Evolutionary conservation across 1,140 invertebrate species (phyloP), one percentile per base, ranked within the genome.

Genomic region (Trachymyrmex cornetzi): DNA sequence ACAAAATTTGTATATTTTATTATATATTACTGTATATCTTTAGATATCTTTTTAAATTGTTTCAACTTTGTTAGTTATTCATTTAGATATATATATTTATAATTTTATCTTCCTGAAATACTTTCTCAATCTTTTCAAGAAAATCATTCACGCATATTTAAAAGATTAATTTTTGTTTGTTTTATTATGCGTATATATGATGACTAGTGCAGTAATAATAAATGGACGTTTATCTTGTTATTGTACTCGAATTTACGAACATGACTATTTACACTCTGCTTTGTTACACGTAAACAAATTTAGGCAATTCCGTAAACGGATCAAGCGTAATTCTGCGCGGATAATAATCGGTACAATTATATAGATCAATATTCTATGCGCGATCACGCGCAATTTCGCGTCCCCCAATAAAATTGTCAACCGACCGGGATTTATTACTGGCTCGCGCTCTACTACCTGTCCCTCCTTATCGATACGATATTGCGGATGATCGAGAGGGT

Each of bases 401-500:
- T 59, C 48, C 3, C 34, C 30, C 38, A 57, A 86, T 81, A 57
- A 80, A 81, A 82, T 80, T 82, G 77, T 86, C 85, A 38, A 22
- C 27, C 74, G 30, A 77, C n/a, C 59, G 67, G 61, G 12, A 77
- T 85, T 85, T 85, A 85, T 77, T 79, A 44, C 50, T 30, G 30
- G 59, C 38, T 72, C 80, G 34, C 67, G 16, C 30, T 67, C 34
- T 30, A 24, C 30, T 69, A 69, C 48, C 64, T 72, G 27, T 69
- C 24, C 48, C 53, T 14, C 22, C 4, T 69, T 59, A 48, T 44
- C 72, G 74, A 74, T 67, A 34, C 67, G 57, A 87, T 89, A 84
- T 90, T 77, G 55, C 67, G 77, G 53, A 87, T 72, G 85, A 89
- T 89, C 85, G 88, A 87, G 80, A 74, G 88, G 87, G 88, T 89